Evolutionary conservation across 2,888 invertebrate species (phyloP), one percentile per base, ranked within the genome.

Genomic region (Hartigia nigra): DNA sequence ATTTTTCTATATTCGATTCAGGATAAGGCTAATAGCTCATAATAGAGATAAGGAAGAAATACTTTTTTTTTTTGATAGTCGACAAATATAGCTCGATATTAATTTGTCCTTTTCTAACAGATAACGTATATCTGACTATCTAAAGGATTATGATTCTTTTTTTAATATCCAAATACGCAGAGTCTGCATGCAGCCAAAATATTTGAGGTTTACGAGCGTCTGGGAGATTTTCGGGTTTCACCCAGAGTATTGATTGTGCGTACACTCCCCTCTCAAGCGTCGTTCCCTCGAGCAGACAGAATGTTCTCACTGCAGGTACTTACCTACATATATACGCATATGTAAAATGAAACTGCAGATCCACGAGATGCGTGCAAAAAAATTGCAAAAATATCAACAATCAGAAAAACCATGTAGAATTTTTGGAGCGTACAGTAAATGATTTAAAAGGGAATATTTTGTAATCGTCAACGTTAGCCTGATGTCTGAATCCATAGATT

Each of bases 231-330:
- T 81, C 80, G 81, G 81, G 79, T 82, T 82, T 82, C 80, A 81
- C 82, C 81, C 78, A 77, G 78, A 83, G 84, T 84, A 84, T 84
- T 84, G 84, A 84, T 84, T 84, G 84, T 82, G 83, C 83, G 84
- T 84, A 79, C 84, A 80, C 82, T 77, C 36, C 34, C 74, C 76
- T 35, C 39, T 74, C 14, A 74, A 12, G 23, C 76, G 55, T 76
- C 77, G 35, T 78, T 80, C 74, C 77, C 83, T 78, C 79, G 79
- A 78, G 79, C 82, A 76, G 78, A 72, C 78, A 72, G 79, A 84
- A 82, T 81, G 80, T 83, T 83, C 85, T 79, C 81, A 77, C 80
- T 79, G 74, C 79, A 81, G 80, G 78, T 79, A 78, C 70, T 79
- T 78, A 80, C 69, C 55, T 77, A 79, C 70, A 78, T 74, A 12